A percentile compares a stretch with the other conserved stretches of the same genome.
phyloP scores from a whole-genome alignment of 2,797 vertebrate genomes.

The Erethizon dorsatum region DNA sequence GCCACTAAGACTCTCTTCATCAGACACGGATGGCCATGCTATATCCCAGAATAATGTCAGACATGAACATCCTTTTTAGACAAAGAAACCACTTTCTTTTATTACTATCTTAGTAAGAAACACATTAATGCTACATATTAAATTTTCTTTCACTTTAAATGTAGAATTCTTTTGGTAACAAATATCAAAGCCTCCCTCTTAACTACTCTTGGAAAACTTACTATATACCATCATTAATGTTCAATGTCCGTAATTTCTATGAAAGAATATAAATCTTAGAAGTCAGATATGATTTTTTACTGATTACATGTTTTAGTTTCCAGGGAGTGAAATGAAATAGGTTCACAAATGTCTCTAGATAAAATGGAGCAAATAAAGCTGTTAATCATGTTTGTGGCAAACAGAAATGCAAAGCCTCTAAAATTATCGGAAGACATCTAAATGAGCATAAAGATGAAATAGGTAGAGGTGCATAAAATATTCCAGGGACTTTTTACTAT shows the following conservation, averaged over 20 bases:
- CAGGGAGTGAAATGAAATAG: conserved; percentile 49
- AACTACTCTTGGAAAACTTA: not conserved
- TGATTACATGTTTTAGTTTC: conserved; percentile 38
- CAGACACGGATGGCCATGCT: not conserved
- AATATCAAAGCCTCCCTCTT: not conserved
- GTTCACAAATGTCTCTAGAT: conserved; percentile 1
- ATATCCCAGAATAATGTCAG: not conserved
- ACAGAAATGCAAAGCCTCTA: conserved; percentile 74
- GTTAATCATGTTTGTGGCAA: conserved; percentile 79
- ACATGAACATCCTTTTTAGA: not conserved
- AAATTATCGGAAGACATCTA: conserved; percentile 77
- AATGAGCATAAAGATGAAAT: conserved; percentile 83
- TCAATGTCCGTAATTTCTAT: conserved; percentile 15
- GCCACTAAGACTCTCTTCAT: not conserved
- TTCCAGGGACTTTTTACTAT: conserved; percentile 83
- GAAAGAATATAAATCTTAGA: conserved; percentile 3
- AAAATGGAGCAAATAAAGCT: conserved; percentile 34
- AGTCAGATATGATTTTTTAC: not conserved
- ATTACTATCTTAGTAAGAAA: not conserved
- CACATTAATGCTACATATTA: not conserved
- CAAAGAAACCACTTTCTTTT: not conserved
- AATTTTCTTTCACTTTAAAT: not conserved
- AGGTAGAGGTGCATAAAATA: conserved; percentile 84
- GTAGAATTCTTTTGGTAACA: conserved; percentile 4
- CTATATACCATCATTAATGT: not conserved